These are phyloP conservation scores for Sarcophaga rosellei DNA, from an alignment of 2,888 invertebrate genomes.

Conservation along the genomic window DNA sequence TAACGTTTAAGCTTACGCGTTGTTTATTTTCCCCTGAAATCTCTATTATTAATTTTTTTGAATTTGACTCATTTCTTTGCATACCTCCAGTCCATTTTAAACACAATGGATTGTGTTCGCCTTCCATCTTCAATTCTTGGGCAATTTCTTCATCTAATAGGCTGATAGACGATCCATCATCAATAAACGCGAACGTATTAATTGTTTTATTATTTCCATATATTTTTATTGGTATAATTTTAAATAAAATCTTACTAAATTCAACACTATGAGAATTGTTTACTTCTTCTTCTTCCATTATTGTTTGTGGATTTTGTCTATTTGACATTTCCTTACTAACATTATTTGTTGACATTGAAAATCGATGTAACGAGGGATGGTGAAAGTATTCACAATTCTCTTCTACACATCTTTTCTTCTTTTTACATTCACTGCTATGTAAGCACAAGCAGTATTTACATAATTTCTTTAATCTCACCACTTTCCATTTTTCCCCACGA, in stretches of 20 bases:
- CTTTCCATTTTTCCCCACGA: slow-evolving; percentile 34
- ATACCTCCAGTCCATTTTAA: slow-evolving; percentile 11
- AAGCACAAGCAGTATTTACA: slow-evolving; percentile 16
- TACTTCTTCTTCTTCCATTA: not conserved
- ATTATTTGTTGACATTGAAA: too few species aligned
- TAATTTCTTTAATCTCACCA: slow-evolving; percentile 17
- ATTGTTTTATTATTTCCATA: slow-evolving; percentile 24
- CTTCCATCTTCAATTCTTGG: not conserved
- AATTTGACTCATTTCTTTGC: slow-evolving; percentile 19
- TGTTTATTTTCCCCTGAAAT: slow-evolving; percentile 24
- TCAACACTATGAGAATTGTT: slow-evolving; percentile 17
- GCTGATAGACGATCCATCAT: slow-evolving; percentile 15
- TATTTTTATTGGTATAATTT: slow-evolving; percentile 43
- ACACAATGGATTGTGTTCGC: not conserved
- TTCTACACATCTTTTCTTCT: slow-evolving; percentile 21
- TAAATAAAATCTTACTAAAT: slow-evolving; percentile 38
- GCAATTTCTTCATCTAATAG: slow-evolving; percentile 11
- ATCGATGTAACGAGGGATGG: not conserved
- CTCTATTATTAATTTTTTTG: slow-evolving; percentile 31
- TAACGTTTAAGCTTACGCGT: slow-evolving; percentile 11
- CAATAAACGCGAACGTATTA: slow-evolving; percentile 9
- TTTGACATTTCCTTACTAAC: not conserved
- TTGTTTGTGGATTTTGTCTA: too few species aligned
- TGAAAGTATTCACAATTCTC: slow-evolving; percentile 35
- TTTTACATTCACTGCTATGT: slow-evolving; percentile 27